Base-by-base conservation (phyloP, 2,888 invertebrate genomes). In the Sarcophaga rosellei region DNA sequence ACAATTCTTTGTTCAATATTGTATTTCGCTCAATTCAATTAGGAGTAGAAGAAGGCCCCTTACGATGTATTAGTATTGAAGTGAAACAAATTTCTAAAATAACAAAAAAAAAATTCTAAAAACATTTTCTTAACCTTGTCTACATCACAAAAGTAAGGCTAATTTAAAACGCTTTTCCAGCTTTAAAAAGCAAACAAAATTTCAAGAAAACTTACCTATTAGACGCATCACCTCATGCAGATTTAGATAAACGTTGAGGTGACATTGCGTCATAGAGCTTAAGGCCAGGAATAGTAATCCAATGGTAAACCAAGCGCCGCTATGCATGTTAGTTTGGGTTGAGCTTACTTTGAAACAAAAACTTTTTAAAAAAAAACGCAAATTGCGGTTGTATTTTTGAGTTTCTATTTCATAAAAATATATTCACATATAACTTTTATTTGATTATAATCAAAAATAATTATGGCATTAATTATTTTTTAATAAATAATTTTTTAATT, bases 201-300 rank as follows among this genome's bases (percentile, higher is more conserved):
- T 15, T 53, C 0, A 53, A 53, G 53, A 15, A 4, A 61, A 89
- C 92, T 92, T 78, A 92, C 92, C 92, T 89, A 92, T 92, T 89
- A 92, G 88, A 76, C 92, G 91, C 88, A 92, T 88, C 88, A 92
- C 92, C 89, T 92, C 92, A 88, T 92, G 92, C 87, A 92, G 87
- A 88, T 92, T 92, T 57, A 92, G 90, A 85, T 92, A 92, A 82
- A 92, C 92, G 87, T 92, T 92, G 69, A 92, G 89, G 87, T 92
- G 92, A 17, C 91, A 90, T 76, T 90, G 91, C 73, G 90, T 91
- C 87, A 89, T 86, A 87, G 90, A 88, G 47, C 91, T 88, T 77
- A 91, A 89, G 68, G 89, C 89, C 89, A 92, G 81, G 62, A 81
- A 72, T 85, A 92, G 88, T 92, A 92, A 92, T 91, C 93, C 92